Evolutionary conservation across 2,888 invertebrate genomes (phyloP).

Genomic region (Apamea monoglypha): DNA sequence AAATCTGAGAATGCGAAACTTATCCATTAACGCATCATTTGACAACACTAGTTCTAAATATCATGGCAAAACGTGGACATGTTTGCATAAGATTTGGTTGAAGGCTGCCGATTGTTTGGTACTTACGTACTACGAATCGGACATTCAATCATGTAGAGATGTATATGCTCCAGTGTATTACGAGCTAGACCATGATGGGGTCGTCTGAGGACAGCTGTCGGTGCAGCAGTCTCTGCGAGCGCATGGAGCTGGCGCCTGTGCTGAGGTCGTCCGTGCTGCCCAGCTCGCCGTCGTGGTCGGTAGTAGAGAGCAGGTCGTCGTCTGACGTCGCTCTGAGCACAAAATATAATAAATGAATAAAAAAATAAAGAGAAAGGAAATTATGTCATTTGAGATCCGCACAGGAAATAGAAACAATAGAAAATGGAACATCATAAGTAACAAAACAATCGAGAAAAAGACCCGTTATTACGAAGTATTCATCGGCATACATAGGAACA

Average conservation of each 20-base stretch:
- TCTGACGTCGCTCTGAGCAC: constrained; percentile 94
- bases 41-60: constrained; percentile 52
- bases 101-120: constrained; percentile 33
- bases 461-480: neutral
- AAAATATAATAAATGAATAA: constrained; percentile 4
- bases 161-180: constrained; percentile 2
- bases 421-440: neutral
- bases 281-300: constrained; percentile 94
- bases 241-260: constrained; percentile 79
- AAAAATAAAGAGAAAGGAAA: neutral
- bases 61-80: constrained; percentile 60
- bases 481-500: neutral
- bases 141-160: constrained; percentile 24
- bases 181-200: constrained; percentile 87
- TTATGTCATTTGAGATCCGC: no score
- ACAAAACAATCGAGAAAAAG: neutral
- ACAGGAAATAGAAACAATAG: neutral
- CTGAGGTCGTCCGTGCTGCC: constrained; percentile 92
- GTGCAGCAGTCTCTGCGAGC: constrained; percentile 85
- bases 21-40: constrained; percentile 53
- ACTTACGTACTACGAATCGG: constrained; percentile 33
- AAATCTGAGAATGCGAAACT: constrained; percentile 60
- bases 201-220: constrained; percentile 89
- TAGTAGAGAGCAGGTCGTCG: constrained; percentile 95
- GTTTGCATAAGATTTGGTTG: constrained; percentile 42